Evolutionary conservation across 2,113 vertebrate genomes (phyloP), one percentile per base, ranked within the genome.

Genomic region (Syngnathoides biaculeatus): DNA sequence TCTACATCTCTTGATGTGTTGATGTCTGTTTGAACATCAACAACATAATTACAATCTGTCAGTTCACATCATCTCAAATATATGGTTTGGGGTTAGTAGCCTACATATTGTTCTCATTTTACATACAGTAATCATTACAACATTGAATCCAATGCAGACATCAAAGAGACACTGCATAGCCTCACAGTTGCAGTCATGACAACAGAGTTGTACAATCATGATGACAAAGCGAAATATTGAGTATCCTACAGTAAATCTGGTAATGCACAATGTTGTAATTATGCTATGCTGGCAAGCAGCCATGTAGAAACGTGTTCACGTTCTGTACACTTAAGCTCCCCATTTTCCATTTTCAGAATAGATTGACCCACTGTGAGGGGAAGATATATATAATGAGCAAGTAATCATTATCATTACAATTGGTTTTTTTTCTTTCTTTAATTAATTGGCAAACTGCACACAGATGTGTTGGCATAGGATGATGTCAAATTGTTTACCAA

Each of bases 201-300:
- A 84, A 67, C 47, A 70, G 64, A 83, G 63, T 5, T 14, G 30
- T 19, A 13, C n/a, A 20, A 62, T 79, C 75, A 74, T 67, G 84
- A 80, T 74, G 80, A 84, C 76, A 70, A 79, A 79, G 74, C 80
- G 82, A 84, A 78, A 81, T 74, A 77, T 83, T 73, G 81, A 81
- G 85, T 64, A 64, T 84, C 69, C 79, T 56, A 20, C 78, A 68
- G 73, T 55, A 83, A 84, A 73, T 81, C 83, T 69, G 38, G 30
- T 59, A 78, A 74, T 64, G 75, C 65, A 80, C 71, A 2, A 67
- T 50, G 55, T 69, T 73, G 77, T 85, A 84, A 89, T 86, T 84
- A 22, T 52, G 22, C 20, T n/a, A 76, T 22, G 53, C 71, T 86
- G 86, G 85, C 81, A 64, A 56, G n/a, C 59, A 73, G 82, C 86